A percentile compares a stretch with the other conserved stretches of the same genome.
Conservation (phyloP, 2,113 vertebrate genomes). For the Dolichotis patagonum region DNA sequence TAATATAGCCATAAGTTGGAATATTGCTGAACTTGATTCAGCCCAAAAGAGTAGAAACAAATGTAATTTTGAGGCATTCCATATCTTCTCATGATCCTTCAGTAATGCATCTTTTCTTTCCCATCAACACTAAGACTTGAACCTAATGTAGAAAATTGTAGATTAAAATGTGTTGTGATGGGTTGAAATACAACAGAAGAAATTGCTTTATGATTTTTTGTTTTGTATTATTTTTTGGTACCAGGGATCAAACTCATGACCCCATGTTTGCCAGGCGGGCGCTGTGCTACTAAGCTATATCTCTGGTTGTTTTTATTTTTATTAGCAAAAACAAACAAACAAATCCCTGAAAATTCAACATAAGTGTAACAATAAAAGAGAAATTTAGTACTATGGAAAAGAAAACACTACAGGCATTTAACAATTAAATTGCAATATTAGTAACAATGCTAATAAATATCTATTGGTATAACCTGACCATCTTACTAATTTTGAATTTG, state of each 20-base stretch:
- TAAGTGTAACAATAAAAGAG: background rate
- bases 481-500: background rate
- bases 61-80: conserved; percentile 68
- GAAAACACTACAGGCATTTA: background rate
- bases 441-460: background rate
- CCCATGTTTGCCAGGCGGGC: too few species aligned
- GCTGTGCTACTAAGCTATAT: too few species aligned
- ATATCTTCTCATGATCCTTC: background rate
- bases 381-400: background rate
- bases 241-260: too few species aligned
- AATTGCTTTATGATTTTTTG: conserved; percentile 62
- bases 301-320: background rate
- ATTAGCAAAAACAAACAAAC: background rate
- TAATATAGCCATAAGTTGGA: conserved; percentile 59
- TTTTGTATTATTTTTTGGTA: too few species aligned
- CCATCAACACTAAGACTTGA: conserved; percentile 46
- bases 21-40: conserved; percentile 69
- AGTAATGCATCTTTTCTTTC: conserved; percentile 63
- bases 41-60: conserved; percentile 49
- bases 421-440: background rate
- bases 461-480: background rate
- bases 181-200: conserved; percentile 26
- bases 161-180: conserved; percentile 35
- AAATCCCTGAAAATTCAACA: background rate
- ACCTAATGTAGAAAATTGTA: conserved; percentile 56